Conservation (phyloP, 2,113 vertebrate genomes). For the Sterna hirundo region DNA sequence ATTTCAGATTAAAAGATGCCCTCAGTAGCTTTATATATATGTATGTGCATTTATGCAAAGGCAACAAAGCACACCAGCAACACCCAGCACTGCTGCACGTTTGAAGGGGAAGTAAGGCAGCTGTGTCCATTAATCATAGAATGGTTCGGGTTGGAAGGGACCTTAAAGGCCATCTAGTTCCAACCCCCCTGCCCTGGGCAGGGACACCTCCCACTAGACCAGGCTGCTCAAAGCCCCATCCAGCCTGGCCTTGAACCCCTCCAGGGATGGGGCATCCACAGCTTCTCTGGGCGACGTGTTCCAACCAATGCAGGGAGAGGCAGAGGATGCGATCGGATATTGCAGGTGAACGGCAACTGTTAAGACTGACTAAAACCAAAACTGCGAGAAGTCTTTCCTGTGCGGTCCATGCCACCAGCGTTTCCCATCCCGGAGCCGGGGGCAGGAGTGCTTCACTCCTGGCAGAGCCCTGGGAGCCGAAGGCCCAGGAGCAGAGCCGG, state of each 20-base stretch:
- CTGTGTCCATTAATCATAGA: too few species aligned
- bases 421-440: neutral
- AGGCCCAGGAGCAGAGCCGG: fast-evolving
- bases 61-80: neutral
- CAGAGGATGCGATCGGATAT: neutral
- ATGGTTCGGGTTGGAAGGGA: too few species aligned
- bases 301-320: neutral
- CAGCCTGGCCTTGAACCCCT: too few species aligned
- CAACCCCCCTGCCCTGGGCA: too few species aligned
- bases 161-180: too few species aligned
- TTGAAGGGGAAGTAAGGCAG: neutral
- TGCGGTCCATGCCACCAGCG: fast-evolving
- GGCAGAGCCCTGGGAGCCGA: neutral
- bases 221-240: too few species aligned
- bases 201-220: too few species aligned
- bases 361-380: neutral
- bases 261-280: too few species aligned
- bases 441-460: fast-evolving
- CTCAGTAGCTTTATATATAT: neutral
- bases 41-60: neutral
- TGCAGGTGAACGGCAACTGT: neutral
- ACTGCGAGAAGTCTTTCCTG: neutral
- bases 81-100: fast-evolving
- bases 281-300: too few species aligned
- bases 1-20: neutral